These are phyloP conservation scores for Macrophya annulata DNA, from an alignment of 2,888 invertebrate species.

Conservation along the genomic window DNA sequence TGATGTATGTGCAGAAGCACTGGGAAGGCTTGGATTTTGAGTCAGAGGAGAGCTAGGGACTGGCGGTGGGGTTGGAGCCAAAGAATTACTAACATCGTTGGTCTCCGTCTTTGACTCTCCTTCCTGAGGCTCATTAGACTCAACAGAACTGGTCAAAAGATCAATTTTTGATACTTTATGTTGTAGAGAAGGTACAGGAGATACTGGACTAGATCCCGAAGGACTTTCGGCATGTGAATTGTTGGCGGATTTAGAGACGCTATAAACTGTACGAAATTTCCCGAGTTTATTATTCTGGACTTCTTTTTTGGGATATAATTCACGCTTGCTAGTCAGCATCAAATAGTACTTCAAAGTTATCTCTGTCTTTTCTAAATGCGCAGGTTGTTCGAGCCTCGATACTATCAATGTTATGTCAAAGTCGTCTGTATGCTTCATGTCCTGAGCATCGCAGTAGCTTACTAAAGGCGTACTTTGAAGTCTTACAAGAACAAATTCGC, in stretches of 20 bases:
- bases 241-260: constrained; percentile 72
- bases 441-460: constrained; percentile 83
- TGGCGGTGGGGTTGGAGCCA: constrained; percentile 76
- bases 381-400: constrained; percentile 81
- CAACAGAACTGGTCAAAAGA: constrained; percentile 55
- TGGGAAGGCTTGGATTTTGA: constrained; percentile 65
- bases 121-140: constrained; percentile 56
- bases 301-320: constrained; percentile 84
- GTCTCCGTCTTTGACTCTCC: constrained; percentile 60
- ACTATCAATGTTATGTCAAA: constrained; percentile 87
- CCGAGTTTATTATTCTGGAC: constrained; percentile 83
- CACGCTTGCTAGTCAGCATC: constrained; percentile 78
- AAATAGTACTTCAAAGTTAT: constrained; percentile 76
- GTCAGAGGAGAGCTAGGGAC: constrained; percentile 75
- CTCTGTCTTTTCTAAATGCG: constrained; percentile 69
- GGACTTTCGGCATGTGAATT: constrained; percentile 69
- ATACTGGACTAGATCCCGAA: constrained; percentile 68
- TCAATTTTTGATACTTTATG: constrained; percentile 64
- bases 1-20: constrained; percentile 61
- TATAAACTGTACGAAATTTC: constrained; percentile 84
- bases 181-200: constrained; percentile 60
- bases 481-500: constrained; percentile 85
- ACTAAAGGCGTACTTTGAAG: constrained; percentile 82
- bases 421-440: constrained; percentile 84
- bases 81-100: constrained; percentile 61